Percentiles rank a stretch among this genome's conserved stretches.
phyloP scores from a whole-genome alignment of 2,797 vertebrate species.

The Muscicapa striata region DNA sequence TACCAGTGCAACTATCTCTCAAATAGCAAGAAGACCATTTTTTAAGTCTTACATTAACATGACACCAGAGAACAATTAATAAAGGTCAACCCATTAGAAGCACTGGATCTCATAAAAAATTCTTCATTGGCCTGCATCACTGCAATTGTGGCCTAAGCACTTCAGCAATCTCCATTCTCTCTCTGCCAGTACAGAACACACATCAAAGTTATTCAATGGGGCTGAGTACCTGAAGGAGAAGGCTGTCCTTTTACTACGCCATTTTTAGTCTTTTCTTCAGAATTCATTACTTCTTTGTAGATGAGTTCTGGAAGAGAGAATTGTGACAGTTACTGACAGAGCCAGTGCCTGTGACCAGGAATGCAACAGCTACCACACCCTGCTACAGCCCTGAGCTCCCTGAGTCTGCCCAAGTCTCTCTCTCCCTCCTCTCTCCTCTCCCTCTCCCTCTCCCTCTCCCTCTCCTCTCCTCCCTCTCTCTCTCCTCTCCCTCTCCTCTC shows the following conservation, averaged over 20 bases:
- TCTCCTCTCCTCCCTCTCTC: too few relatives aligned
- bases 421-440: not conserved
- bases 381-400: not conserved
- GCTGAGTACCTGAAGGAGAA: constrained; percentile 99
- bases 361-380: not conserved
- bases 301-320: constrained; percentile 89
- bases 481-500: too few relatives aligned
- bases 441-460: not conserved
- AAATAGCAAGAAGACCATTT: not conserved
- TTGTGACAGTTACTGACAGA: not conserved
- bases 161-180: not conserved
- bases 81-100: not conserved
- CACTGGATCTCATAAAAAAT: not conserved
- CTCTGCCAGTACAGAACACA: not conserved
- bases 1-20: not conserved
- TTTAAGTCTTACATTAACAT: not conserved
- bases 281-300: constrained; percentile 99
- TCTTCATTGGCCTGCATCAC: not conserved
- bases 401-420: not conserved
- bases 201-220: constrained; percentile 63
- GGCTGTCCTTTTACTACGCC: constrained; percentile 99
- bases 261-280: constrained; percentile 99
- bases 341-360: not conserved
- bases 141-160: not conserved
- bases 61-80: not conserved